Base-by-base conservation (phyloP, 2,113 vertebrate genomes). In the Myxocyprinus asiaticus region DNA sequence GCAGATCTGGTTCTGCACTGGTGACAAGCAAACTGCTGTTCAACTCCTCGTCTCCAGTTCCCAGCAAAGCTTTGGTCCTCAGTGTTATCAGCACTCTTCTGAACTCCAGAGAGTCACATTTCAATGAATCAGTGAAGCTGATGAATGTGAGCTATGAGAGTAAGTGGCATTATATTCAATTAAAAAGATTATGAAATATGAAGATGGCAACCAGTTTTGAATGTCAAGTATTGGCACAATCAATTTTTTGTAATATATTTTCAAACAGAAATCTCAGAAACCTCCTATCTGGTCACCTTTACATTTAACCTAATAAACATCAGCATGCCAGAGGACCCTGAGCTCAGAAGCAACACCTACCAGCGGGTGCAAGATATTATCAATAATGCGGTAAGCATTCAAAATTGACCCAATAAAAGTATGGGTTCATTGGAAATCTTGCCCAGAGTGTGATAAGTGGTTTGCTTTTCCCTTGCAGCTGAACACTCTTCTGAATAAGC, bases 351-450 rank as follows among this genome's bases (percentile, higher is more conserved):
- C 62, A 53, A 15, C 44, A 80, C 70, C 22, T 53, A 50, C 9
- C 33, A 6, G 17, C 15, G 51, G 11, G 11, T 80, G 5, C 42
- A 74, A 63, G 44, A 7, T 10, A 14, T 62, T 12, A 58, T 74
- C 6, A 80, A 80, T 44, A 8, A 22, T 9, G 61, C 61, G 6
- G 78, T 78, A 59, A 62, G 77, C 8, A 56, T 12, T 56, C 12
- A n/a, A 11, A 5, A 6, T 56, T n/a, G n/a, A 56, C 5, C 12
- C 53, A 56, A 10, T 56, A 56, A 55, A 3, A 56, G 53, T n/a
- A 0, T 56, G 14, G 5, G 6, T 14, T 4, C 7, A 55, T 0
- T 70, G 11, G 3, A 7, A 56, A 2, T 0, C 22, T 56, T 70
- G 4, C 3, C 0, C n/a, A 59, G 14, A 73, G 3, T 12, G 11